Base-by-base conservation (phyloP, 92 coral and sea anemone species). In the Muricea muricata region DNA sequence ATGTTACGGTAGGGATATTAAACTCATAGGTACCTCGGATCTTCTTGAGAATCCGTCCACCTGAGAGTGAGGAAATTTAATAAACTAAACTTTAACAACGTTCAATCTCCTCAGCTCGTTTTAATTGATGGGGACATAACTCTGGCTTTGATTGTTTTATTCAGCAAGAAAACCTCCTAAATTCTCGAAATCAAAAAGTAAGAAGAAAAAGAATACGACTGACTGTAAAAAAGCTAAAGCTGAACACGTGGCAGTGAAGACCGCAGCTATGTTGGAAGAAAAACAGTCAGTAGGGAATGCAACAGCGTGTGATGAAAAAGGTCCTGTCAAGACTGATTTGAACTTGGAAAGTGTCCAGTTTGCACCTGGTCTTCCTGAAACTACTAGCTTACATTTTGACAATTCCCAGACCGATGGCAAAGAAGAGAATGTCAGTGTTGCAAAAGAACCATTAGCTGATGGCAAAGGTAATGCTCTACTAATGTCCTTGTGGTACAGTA, bases 391-490 rank as follows among this genome's bases (percentile, higher is more conserved):
- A 21, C 37, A 63, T 17, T 30, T 63, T 28, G 37, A 28, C 6
- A 25, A 63, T 26, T 63, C 39, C 13, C 39, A 1, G 18, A 0
- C 40, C 26, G 80, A 75, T 21, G 35, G 6, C 10, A 75, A 34
- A 3, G 32, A 24, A 13, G 65, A 52, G 42, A 2, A 29, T 50
- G 65, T 47, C 32, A 10, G 34, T 28, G 60, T 23, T 26, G 42
- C 65, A 47, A 46, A 75, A 48, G 80, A 52, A 26, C 39, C 65
- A 33, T 52, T 58, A 31, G 11, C 32, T 47, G 18, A n/a, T 21
- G 17, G 39, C 35, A 75, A 75, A 52, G 80, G 80, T 75, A 28
- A 75, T 17, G 33, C 18, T 20, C n/a, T n/a, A n/a, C n/a, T n/a
- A n/a, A n/a, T n/a, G n/a, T 29, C 0, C 1, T 8, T 29, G 33